Conservation (phyloP, 2,888 invertebrate genomes). For the Eristalinus sepulchralis region DNA sequence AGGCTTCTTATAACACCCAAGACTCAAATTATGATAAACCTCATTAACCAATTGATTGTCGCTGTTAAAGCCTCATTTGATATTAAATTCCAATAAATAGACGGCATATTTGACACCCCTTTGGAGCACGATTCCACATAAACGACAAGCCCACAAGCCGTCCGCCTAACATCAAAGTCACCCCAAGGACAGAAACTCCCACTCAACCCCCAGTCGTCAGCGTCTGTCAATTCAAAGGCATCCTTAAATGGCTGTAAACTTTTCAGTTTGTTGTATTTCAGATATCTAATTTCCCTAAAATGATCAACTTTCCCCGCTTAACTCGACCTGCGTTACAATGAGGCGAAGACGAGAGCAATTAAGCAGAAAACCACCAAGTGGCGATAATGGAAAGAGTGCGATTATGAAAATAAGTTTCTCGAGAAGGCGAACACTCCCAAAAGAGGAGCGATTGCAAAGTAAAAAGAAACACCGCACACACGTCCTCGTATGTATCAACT, state of each 20-base stretch:
- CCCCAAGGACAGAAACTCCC: neutral
- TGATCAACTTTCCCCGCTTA: neutral
- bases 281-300: neutral
- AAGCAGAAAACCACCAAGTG: neutral
- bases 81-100: no score
- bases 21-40: no score
- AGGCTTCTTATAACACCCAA: no score
- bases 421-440: constrained; percentile 1
- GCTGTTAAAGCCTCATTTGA: no score
- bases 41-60: no score
- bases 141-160: no score
- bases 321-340: neutral
- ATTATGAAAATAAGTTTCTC: neutral
- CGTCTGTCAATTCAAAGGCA: neutral
- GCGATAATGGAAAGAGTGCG: neutral
- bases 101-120: no score
- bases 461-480: neutral
- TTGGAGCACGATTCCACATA: no score
- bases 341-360: neutral
- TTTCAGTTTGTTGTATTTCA: neutral
- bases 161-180: no score
- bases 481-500: neutral
- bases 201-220: neutral
- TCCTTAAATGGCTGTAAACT: neutral
- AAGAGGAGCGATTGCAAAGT: neutral